These are phyloP conservation scores for Aspidoscelis tigris DNA, from an alignment of 2,113 vertebrate species.

Conservation along the genomic window DNA sequence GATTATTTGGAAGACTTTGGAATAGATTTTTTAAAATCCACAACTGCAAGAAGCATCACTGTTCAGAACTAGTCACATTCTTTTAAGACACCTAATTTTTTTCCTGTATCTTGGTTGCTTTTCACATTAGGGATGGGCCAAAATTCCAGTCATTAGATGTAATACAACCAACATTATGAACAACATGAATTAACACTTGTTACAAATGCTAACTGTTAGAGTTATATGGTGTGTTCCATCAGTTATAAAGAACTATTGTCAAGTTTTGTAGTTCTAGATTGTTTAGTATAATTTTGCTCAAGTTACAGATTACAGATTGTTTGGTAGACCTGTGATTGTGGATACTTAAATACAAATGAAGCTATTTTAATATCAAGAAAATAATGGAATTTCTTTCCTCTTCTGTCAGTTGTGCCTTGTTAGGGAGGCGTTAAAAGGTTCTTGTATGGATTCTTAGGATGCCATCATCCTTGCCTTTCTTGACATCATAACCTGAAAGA, in stretches of 20 bases:
- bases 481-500: background rate
- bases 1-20: too few species aligned
- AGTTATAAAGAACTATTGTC: background rate
- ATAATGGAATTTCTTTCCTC: background rate
- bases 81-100: too few species aligned
- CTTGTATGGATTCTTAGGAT: background rate
- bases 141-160: too few species aligned
- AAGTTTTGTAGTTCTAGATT: background rate
- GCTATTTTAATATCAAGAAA: background rate
- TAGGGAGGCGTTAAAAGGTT: too few species aligned
- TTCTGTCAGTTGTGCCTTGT: background rate
- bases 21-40: too few species aligned
- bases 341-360: background rate
- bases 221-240: background rate
- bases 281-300: background rate
- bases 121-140: too few species aligned
- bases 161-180: too few species aligned
- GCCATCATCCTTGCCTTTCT: background rate
- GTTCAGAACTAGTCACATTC: too few species aligned
- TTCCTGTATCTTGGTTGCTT: too few species aligned
- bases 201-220: background rate
- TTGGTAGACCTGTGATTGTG: background rate
- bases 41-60: too few species aligned
- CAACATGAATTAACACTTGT: too few species aligned
- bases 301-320: background rate